Percentiles rank a stretch among this genome's conserved stretches.
Conservation (phyloP, 2,797 vertebrate species). For the Arrhamphus sclerolepis region DNA sequence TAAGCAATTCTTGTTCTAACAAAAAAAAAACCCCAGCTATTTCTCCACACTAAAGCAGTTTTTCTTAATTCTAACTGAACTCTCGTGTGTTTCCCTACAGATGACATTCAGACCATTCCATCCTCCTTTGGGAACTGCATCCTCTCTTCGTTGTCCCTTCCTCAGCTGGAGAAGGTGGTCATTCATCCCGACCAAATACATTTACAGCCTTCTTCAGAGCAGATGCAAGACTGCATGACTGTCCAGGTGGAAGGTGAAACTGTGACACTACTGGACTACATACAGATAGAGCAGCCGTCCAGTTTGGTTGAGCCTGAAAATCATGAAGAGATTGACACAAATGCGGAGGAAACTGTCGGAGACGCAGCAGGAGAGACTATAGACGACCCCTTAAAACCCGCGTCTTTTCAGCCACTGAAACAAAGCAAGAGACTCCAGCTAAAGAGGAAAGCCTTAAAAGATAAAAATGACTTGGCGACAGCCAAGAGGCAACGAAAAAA, state of each 20-base stretch:
- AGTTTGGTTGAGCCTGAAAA: slow-evolving; percentile 35
- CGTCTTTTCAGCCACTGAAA: slow-evolving; percentile 73
- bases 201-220: slow-evolving; percentile 53
- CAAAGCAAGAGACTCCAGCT: slow-evolving; percentile 70
- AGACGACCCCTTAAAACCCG: slow-evolving; percentile 57
- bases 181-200: slow-evolving; percentile 65
- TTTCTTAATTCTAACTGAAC: not conserved
- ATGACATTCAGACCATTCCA: slow-evolving; percentile 62
- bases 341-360: slow-evolving; percentile 11
- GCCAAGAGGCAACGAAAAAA: slow-evolving; percentile 64
- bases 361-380: slow-evolving; percentile 18
- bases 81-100: slow-evolving; percentile 38
- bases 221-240: slow-evolving; percentile 65
- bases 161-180: slow-evolving; percentile 73
- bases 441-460: slow-evolving; percentile 54
- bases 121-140: slow-evolving; percentile 78
- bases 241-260: slow-evolving; percentile 76
- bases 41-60: not conserved
- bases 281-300: slow-evolving; percentile 63
- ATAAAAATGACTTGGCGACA: not conserved
- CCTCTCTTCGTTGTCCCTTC: slow-evolving; percentile 74
- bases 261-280: slow-evolving; percentile 73
- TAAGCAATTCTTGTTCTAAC: too few relatives aligned
- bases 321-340: slow-evolving; percentile 21
- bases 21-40: not conserved